Evolutionary conservation across 2,797 vertebrate genomes (phyloP), one percentile per base, ranked within the genome.

Genomic region (Astyanax mexicanus): DNA sequence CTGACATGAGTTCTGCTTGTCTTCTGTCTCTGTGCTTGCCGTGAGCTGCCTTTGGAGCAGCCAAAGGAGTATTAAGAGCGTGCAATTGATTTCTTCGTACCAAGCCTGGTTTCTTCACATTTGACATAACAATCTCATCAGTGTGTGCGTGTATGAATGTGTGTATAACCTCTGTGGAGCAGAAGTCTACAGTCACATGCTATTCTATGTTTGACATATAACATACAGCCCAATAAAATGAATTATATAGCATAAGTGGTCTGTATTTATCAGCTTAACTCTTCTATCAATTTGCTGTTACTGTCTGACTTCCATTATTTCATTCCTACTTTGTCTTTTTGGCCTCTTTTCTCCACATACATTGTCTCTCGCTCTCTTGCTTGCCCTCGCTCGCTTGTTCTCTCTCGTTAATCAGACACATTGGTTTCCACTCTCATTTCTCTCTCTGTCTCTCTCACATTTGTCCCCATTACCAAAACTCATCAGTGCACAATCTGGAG

Each of bases 1-100:
- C 77, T n/a, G 25, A 82, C 69, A 75, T 54, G 35, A 2, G 1
- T 74, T 27, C 80, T 85, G 82, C 17, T 58, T 65, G 80, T 75
- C 54, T 74, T 80, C 38, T 75, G 65, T 75, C 81, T 84, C 38
- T 38, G 35, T 23, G 49, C 17, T 38, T 55, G 79, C 21, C 9
- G 83, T 84, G 79, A 83, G 81, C 77, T 78, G 83, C 21, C 25
- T 79, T 62, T 81, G 83, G 86, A 88, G 81, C 83, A 69, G 85
- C 23, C 51, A 54, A 86, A 88, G 85, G 88, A 89, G 88, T 89
- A 86, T 86, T 82, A 88, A 87, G 85, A 88, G 81, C 72, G n/a
- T 58, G 25, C 6, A 32, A 75, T 19, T 47, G 85, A 90, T 89
- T 81, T 52, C 10, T 8, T 70, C n/a, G n/a, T n/a, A 61, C 54